Conservation (phyloP, 2,113 vertebrate species). For the Phyllostomus discolor region DNA sequence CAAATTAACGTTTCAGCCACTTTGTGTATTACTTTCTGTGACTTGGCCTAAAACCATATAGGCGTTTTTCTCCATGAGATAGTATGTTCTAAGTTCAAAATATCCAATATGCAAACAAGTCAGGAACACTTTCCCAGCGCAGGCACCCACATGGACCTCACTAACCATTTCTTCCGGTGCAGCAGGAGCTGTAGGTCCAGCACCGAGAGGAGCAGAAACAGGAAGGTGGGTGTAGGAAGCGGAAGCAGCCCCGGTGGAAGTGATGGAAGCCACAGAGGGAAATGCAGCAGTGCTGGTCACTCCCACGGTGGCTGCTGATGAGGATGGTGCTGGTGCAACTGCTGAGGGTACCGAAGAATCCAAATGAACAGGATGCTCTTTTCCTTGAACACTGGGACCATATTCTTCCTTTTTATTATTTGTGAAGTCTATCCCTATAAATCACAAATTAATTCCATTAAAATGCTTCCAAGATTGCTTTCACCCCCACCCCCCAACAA, state of each 20-base stretch:
- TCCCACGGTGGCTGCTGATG: constrained; percentile 60
- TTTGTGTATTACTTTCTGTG: not conserved
- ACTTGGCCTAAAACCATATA: not conserved
- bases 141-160: not conserved
- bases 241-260: not conserved
- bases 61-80: not conserved
- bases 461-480: not conserved
- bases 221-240: not conserved
- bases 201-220: not conserved
- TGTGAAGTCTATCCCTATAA: constrained; percentile 73
- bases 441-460: constrained; percentile 5
- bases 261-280: not conserved
- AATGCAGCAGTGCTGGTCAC: constrained; percentile 39
- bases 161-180: constrained; percentile 54
- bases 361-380: constrained; percentile 76
- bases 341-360: constrained; percentile 66
- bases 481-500: not conserved
- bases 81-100: not conserved
- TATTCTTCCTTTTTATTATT: constrained; percentile 80
- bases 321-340: not conserved
- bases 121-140: fast-evolving
- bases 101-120: not conserved
- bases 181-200: not conserved
- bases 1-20: not conserved
- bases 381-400: constrained; percentile 71